These are phyloP conservation scores for Tympanuchus pallidicinctus DNA, from an alignment of 2,113 vertebrate genomes.

Conservation along the genomic window DNA sequence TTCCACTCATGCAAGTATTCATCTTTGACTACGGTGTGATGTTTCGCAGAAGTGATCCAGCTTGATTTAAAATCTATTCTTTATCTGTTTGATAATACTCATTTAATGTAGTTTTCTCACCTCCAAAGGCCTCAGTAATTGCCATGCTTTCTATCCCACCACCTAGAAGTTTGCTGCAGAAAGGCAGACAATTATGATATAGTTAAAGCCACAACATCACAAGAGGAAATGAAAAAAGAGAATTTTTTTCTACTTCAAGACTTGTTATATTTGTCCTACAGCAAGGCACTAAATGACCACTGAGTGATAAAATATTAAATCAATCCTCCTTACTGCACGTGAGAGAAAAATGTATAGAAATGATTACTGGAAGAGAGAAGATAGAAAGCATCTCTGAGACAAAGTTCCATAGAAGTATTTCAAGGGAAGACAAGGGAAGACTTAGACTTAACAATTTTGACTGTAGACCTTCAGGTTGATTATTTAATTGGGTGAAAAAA, in stretches of 20 bases:
- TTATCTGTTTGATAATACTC: not conserved
- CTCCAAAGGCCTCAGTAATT: slow-evolving; percentile 98
- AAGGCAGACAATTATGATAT: slow-evolving; percentile 1
- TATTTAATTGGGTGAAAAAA: not conserved
- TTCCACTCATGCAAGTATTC: not conserved
- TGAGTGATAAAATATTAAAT: not conserved
- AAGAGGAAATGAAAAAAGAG: not conserved
- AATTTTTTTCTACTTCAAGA: not conserved
- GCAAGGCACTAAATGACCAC: not conserved
- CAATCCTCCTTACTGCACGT: not conserved
- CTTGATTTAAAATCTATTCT: not conserved
- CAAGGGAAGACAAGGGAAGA: not conserved
- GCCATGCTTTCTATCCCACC: slow-evolving; percentile 99
- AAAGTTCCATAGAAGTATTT: not conserved
- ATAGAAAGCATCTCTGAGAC: not conserved
- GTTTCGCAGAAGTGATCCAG: not conserved
- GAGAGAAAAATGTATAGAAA: not conserved
- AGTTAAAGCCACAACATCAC: not conserved
- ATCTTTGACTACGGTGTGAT: not conserved
- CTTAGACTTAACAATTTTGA: not conserved
- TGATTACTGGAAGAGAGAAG: not conserved
- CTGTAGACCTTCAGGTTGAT: not conserved
- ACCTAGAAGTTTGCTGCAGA: slow-evolving; percentile 92
- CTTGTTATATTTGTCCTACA: not conserved
- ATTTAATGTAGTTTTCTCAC: slow-evolving; percentile 75